Base-by-base conservation (phyloP, 2,888 invertebrate species). In the Agonum fuliginosum region DNA sequence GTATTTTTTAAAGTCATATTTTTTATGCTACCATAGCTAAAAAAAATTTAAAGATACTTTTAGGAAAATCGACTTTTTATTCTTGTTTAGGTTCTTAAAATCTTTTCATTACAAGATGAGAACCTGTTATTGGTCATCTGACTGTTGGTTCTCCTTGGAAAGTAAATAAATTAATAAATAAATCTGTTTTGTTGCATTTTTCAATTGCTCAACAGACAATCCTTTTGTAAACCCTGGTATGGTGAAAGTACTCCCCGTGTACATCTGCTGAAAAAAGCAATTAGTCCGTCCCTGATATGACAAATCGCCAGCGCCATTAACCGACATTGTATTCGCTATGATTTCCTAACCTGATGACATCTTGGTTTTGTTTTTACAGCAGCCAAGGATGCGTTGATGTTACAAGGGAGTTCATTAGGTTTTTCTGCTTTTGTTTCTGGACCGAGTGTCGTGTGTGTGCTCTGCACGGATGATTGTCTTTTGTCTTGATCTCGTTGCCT, bases 291-390 rank as follows among this genome's bases (percentile, higher is more conserved):
- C 41, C 65, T 74, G 73, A 43, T 74, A 74, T 74, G 74, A 74
- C 74, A 74, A 74, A 74, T 74, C 74, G 46, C 74, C 74, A 65
- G 27, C 22, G 27, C 62, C 74, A 74, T 74, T 74, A 74, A 27
- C 74, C 24, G 14, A 51, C 51, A 71, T 71, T 71, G 71, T 74
- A 41, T 62, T 30, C 30, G 58, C 58, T 62, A 27, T 62, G 27
- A 62, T 67, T 67, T 67, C 22, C 72, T 58, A 72, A 72, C 72
- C 48, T 72, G 72, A 72, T 72, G 72, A 72, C 72, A 72, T 58
- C 72, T 58, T 54, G 48, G 20, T 72, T 54, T 72, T 54, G 72
- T 72, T 54, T 72, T 72, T 54, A 24, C 17, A 3, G 54, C 22
- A 20, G 6, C 27, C 67, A 27, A 54, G 54, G 46, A 46, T 30